Evolutionary conservation across 1,140 invertebrate species (phyloP).

Genomic region (Cyclina sinensis): DNA sequence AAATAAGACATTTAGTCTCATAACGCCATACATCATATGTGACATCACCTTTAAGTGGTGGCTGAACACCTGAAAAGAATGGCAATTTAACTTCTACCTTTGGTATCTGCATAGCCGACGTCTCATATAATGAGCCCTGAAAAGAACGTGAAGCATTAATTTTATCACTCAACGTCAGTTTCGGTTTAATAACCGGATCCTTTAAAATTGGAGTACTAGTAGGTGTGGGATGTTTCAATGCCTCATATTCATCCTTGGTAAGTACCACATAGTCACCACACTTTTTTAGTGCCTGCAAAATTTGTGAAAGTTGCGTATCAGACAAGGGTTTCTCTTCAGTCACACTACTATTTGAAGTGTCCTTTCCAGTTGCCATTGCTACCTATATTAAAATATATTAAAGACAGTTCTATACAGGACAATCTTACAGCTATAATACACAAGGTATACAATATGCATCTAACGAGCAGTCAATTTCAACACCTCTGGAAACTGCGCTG

Average conservation of each 20-base stretch:
- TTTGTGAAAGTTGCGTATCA: not conserved
- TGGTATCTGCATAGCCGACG: not conserved
- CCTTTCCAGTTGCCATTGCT: too few species aligned
- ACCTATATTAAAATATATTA: too few species aligned
- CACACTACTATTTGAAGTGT: not conserved
- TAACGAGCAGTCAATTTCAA: too few species aligned
- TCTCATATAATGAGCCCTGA: not conserved
- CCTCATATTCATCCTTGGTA: not conserved
- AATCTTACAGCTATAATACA: too few species aligned
- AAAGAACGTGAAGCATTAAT: not conserved
- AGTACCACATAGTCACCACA: not conserved
- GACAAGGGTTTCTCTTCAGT: not conserved
- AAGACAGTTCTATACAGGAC: too few species aligned
- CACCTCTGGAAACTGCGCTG: too few species aligned
- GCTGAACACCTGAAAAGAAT: not conserved
- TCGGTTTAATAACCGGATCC: not conserved
- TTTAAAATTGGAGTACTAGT: not conserved
- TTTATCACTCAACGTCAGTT: not conserved
- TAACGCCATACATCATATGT: slow-evolving; percentile 23
- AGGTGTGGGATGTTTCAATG: not conserved
- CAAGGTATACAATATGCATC: too few species aligned
- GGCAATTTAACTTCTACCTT: not conserved
- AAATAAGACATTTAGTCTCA: not conserved
- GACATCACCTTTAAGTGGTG: slow-evolving; percentile 3
- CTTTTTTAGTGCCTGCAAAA: not conserved